Evolutionary conservation across 2,888 invertebrate species (phyloP), one percentile per base, ranked within the genome.

Genomic region (Philhelius pedissequus): DNA sequence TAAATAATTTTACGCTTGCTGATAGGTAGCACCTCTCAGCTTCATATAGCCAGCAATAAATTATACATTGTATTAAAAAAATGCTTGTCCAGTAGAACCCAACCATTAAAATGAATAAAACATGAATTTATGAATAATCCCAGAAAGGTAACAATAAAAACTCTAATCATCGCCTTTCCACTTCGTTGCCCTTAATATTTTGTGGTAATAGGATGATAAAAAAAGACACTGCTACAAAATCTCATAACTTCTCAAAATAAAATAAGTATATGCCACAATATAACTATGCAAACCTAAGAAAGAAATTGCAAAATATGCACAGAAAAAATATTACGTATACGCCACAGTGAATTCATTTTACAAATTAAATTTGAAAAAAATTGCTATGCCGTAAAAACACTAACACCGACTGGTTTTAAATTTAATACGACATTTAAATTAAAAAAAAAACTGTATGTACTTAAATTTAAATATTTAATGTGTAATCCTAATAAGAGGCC

Each of bases 91-190:
- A 71, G 70, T 75, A 27, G 56, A 48, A 70, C 35, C 38, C 66
- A 45, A 43, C 38, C 66, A 45, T 77, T 54, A 52, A 64, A 43
- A 32, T 66, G 60, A 52, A 45, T 32, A 38, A 35, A 40, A 40
- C 35, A 45, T 52, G 45, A 73, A 82, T 77, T 77, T 73, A 77
- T 82, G 71, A 48, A 15, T 25, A 38, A 25, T 45, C 40, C 38
- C 25, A 40, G 11, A 66, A 32, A 62, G 68, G 77, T 62, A 54
- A 68, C 71, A 30, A 73, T 62, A 58, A 74, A 69, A 74, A 30
- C 48, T 48, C 58, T 83, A 83, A 79, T 83, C 83, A 70, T 64
- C 52, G 32, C 56, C 70, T 18, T 83, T 83, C 74, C 74, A 58
- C 78, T 74, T 58, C 56, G 83, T 32, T 78, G 43, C 68, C n/a